These are phyloP conservation scores for Triplophysa yarkandensis DNA, from an alignment of 2,797 vertebrate species.

Conservation along the genomic window DNA sequence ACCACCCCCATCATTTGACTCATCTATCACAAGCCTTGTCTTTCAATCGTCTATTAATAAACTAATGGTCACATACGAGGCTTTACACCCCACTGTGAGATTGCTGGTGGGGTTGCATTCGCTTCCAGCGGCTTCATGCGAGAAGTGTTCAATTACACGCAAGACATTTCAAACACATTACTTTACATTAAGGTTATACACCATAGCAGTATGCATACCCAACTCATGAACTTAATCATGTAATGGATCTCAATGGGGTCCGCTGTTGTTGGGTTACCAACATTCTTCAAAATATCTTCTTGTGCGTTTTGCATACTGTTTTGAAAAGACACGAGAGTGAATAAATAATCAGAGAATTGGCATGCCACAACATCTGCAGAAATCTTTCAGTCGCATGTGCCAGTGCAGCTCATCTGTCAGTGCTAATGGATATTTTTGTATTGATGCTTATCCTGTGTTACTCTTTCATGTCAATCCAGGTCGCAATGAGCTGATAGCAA, in stretches of 20 bases:
- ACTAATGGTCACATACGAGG: slow-evolving; percentile 40
- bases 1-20: slow-evolving; percentile 52
- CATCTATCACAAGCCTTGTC: slow-evolving; percentile 52
- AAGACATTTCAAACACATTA: not conserved
- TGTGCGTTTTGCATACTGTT: too few species aligned
- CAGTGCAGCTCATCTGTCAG: not conserved
- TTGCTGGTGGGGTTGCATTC: slow-evolving; percentile 24
- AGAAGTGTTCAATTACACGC: slow-evolving; percentile 10
- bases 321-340: too few species aligned
- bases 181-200: not conserved
- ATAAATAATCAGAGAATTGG: not conserved
- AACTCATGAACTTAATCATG: too few species aligned
- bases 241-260: too few species aligned
- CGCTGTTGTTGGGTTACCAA: too few species aligned
- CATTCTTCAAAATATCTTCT: too few species aligned
- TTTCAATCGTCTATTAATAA: slow-evolving; percentile 54
- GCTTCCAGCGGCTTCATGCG: slow-evolving; percentile 1
- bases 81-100: slow-evolving; percentile 45
- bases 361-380: not conserved
- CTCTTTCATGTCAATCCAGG: slow-evolving; percentile 68
- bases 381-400: slow-evolving; percentile 2
- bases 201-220: not conserved
- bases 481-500: slow-evolving; percentile 93
- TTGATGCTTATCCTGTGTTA: slow-evolving; percentile 5
- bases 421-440: not conserved